Conservation (phyloP, 2,888 invertebrate genomes). For the Petrolisthes cinctipes region DNA sequence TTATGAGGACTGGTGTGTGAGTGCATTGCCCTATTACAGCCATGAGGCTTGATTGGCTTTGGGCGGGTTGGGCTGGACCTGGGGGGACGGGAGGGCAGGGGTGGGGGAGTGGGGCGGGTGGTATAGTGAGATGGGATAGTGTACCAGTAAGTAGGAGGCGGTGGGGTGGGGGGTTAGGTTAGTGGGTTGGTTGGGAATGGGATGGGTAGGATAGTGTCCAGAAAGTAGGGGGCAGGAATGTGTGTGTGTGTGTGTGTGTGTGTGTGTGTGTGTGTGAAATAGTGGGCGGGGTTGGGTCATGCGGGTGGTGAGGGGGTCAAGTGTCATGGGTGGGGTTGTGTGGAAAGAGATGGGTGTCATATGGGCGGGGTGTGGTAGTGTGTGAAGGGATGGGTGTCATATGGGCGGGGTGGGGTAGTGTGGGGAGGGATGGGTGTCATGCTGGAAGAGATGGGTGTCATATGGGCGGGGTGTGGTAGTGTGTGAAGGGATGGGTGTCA, state of each 20-base stretch:
- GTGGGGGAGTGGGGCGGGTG: conserved; percentile 2
- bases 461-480: too few species aligned
- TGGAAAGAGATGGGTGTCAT: too few species aligned
- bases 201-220: neutral
- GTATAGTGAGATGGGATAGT: neutral
- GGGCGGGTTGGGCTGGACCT: neutral
- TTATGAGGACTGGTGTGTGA: too few species aligned
- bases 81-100: neutral
- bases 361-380: too few species aligned
- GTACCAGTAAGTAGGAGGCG: neutral
- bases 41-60: too few species aligned
- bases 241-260: conserved; percentile 19
- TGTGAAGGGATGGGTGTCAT: neutral
- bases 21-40: too few species aligned
- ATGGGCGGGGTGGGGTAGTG: neutral
- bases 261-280: too few species aligned
- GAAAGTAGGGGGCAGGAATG: neutral
- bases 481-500: neutral
- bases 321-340: too few species aligned
- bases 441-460: too few species aligned
- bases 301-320: too few species aligned
- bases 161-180: neutral
- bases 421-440: neutral
- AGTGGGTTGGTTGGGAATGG: neutral
- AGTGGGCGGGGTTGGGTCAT: conserved; percentile 19